These are phyloP conservation scores for Mionectes macconnelli DNA, from an alignment of 2,113 vertebrate species.

Conservation along the genomic window DNA sequence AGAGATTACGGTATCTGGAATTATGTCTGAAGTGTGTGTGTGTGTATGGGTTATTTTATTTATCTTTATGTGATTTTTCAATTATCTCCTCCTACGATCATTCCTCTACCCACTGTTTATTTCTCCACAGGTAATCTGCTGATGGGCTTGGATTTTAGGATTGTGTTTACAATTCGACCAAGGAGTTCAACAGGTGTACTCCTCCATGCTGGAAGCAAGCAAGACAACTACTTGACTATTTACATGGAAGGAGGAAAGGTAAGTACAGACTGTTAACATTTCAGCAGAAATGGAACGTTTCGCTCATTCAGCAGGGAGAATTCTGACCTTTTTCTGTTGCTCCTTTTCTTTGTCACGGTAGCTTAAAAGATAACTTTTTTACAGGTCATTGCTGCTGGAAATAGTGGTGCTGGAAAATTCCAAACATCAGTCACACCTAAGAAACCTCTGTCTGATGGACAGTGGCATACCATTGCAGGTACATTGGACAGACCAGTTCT, in stretches of 20 bases:
- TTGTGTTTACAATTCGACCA: constrained; percentile 84
- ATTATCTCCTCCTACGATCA: neutral
- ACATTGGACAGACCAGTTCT: neutral
- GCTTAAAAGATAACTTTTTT: constrained; percentile 10
- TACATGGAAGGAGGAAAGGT: constrained; percentile 88
- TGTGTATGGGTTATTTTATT: neutral
- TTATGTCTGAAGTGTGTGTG: neutral
- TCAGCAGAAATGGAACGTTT: neutral
- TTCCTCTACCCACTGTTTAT: neutral
- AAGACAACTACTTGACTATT: constrained; percentile 75
- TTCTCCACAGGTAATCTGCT: constrained; percentile 75
- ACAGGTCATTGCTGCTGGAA: constrained; percentile 84
- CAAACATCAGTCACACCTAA: constrained; percentile 79
- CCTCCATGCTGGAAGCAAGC: constrained; percentile 76
- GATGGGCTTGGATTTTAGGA: constrained; percentile 79
- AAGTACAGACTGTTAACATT: neutral
- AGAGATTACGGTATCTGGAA: neutral
- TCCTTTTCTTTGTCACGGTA: neutral
- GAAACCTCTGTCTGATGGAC: constrained; percentile 83
- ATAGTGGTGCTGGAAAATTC: constrained; percentile 78
- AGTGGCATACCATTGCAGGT: constrained; percentile 90
- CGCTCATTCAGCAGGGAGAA: neutral
- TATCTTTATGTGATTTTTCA: neutral
- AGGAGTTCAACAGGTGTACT: constrained; percentile 79
- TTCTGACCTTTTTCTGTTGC: neutral